Base-by-base conservation (phyloP, 2,888 invertebrate genomes). In the Digitonthophagus gazella region DNA sequence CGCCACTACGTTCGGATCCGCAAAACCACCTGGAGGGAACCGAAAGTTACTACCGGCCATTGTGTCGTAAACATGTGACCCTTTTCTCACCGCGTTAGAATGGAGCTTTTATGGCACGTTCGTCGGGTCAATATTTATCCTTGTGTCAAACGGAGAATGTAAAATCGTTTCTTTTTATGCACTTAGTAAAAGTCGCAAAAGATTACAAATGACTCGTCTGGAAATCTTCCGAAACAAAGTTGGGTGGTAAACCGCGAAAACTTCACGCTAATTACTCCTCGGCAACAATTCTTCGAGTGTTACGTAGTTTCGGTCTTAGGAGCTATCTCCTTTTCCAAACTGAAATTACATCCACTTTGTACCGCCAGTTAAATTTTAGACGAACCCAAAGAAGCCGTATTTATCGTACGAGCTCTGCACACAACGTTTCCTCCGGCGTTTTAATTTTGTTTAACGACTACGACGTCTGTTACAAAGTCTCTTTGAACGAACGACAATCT, bases 1-100 rank as follows among this genome's bases (percentile, higher is more conserved):
- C 65, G 16, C 55, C 55, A 65, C 54, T 65, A 55, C 14, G 28
- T 44, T 44, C 28, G 28, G 28, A 44, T 44, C 28, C 28, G 6
- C 28, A 44, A 44, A 44, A 44, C 28, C 28, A 44, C 28, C 28
- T 44, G 28, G 28, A 44, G 28, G 28, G 28, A 44, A 44, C 28
- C 11, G 28, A 44, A 44, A 44, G 28, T 44, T 44, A 44, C 28
- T 44, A 11, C 28, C 28, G 28, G 28, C 28, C 28, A 44, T 44
- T 44, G 28, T 44, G 28, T 44, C 28, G 28, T 44, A 44, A 44
- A 44, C 28, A 44, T 44, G 28, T 44, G 28, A 44, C 28, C 28
- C 28, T 44, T 44, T 44, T 44, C 28, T 44, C 28, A 44, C 28
- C 28, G 28, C 28, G 28, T 44, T n/a, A 44, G 28, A 44, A 44